These are phyloP conservation scores for Oceanites oceanicus DNA, from an alignment of 2,113 vertebrate species.

Conservation along the genomic window DNA sequence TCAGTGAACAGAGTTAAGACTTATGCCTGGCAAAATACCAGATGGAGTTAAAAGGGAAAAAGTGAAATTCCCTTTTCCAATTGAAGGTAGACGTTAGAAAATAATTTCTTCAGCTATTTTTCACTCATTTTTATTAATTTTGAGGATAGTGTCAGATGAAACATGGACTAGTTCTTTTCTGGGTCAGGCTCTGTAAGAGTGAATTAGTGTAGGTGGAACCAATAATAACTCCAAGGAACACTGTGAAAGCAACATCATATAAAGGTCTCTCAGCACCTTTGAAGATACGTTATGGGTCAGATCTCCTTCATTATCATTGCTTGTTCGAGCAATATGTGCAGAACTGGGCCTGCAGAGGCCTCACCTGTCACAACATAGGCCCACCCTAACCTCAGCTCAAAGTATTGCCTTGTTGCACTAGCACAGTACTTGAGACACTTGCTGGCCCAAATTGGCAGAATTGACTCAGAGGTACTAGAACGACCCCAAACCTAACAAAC, in stretches of 20 bases:
- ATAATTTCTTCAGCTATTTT: constrained; percentile 36
- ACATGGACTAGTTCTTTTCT: constrained; percentile 36
- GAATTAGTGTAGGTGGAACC: constrained; percentile 51
- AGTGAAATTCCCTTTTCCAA: background rate
- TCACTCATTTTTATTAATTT: constrained; percentile 42
- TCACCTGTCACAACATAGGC: background rate
- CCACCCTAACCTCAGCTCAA: background rate
- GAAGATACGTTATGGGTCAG: background rate
- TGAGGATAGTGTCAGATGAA: constrained; percentile 12
- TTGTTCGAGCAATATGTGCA: background rate
- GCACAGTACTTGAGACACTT: background rate
- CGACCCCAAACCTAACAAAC: background rate
- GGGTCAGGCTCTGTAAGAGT: background rate
- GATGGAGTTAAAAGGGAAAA: background rate
- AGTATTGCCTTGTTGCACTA: background rate
- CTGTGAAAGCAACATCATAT: background rate
- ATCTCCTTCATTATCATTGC: background rate
- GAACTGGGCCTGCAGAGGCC: background rate
- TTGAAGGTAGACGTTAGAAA: background rate
- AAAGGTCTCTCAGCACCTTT: constrained; percentile 19
- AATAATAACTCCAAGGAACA: constrained; percentile 51
- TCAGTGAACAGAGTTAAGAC: background rate
- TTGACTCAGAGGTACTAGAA: background rate
- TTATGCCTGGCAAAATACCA: background rate
- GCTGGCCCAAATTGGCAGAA: background rate